These are phyloP conservation scores for Pentamera pediparva DNA, from an alignment of 53 echinoderm and acorn worm genomes.

Conservation along the genomic window DNA sequence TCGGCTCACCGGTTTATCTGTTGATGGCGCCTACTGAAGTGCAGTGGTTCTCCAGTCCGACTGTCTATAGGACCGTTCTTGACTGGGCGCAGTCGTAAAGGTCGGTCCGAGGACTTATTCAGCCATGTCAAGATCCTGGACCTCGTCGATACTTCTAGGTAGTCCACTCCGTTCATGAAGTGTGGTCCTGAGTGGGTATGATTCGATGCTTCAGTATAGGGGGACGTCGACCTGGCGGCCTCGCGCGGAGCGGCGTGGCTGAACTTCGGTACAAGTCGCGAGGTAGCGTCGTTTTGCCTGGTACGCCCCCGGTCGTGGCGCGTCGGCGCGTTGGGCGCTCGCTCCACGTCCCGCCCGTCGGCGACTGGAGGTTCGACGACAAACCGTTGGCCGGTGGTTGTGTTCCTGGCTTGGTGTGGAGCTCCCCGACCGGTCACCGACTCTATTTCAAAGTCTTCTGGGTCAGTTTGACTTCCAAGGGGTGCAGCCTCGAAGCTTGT, in stretches of 20 bases:
- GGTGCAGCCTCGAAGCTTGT: neutral
- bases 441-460: constrained; percentile 9
- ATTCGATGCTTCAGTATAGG: constrained; percentile 11
- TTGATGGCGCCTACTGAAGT: too few species aligned
- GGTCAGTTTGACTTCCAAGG: neutral
- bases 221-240: neutral
- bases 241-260: neutral
- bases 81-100: neutral
- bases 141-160: constrained; percentile 15
- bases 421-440: constrained; percentile 3
- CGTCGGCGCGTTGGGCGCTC: neutral
- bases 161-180: constrained; percentile 26
- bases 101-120: neutral
- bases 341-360: neutral
- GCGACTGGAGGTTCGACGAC: neutral
- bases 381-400: constrained; percentile 2
- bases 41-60: too few species aligned
- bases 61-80: too few species aligned
- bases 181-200: constrained; percentile 13
- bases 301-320: neutral
- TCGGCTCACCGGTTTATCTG: too few species aligned
- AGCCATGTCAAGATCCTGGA: constrained; percentile 17
- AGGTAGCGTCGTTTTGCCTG: neutral
- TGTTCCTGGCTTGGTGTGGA: neutral
- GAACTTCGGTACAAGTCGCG: neutral